A percentile compares a stretch with the other conserved stretches of the same genome.
Conservation (phyloP, 2,797 vertebrate genomes). For the Ceyx erithaca region DNA sequence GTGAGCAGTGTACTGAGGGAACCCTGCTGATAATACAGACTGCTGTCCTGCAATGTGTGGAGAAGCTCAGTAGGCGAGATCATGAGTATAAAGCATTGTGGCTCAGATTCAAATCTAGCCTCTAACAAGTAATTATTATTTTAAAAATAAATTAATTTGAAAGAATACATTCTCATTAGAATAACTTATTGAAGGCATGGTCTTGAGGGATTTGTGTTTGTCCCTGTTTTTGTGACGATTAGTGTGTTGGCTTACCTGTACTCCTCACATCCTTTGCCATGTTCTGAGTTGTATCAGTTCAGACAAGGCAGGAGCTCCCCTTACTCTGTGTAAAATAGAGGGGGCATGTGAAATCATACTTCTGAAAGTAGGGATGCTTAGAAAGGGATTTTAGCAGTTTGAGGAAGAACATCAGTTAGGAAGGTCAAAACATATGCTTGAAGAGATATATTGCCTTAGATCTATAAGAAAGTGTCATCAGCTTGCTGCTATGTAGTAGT, state of each 20-base stretch:
- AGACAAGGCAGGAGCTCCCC: neutral
- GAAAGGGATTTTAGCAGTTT: neutral
- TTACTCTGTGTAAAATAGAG: neutral
- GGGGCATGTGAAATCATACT: neutral
- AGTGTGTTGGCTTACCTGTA: neutral
- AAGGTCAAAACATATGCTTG: neutral
- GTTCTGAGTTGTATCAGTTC: neutral
- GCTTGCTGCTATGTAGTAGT: neutral
- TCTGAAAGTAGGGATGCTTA: neutral
- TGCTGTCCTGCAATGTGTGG: neutral
- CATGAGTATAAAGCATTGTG: neutral
- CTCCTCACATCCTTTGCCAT: rapidly evolving
- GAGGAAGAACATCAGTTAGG: neutral
- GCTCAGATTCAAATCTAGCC: neutral
- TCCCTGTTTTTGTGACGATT: neutral
- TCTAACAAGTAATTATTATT: neutral
- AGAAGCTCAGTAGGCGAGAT: neutral
- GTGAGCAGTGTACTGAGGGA: neutral
- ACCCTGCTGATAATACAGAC: neutral
- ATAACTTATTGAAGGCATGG: neutral
- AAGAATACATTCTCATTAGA: neutral
- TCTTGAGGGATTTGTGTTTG: neutral
- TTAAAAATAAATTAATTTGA: neutral
- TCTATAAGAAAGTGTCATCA: neutral
- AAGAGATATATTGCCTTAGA: neutral